Percentiles rank a stretch among this genome's conserved stretches.
Conservation (phyloP, 2,888 invertebrate genomes). For the Chromoteleia sp. region DNA sequence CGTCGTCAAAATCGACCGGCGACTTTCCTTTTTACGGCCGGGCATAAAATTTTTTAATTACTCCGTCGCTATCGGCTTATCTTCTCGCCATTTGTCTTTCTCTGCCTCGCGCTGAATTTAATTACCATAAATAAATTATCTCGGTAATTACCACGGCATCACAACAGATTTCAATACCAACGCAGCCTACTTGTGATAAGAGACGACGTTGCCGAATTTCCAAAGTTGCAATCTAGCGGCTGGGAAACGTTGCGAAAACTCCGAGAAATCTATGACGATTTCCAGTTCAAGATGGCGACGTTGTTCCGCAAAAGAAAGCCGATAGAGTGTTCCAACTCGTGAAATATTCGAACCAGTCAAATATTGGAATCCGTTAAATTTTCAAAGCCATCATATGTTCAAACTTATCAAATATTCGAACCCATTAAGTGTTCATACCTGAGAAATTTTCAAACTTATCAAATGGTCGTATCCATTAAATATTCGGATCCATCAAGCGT, state of each 20-base stretch:
- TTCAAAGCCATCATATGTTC: no score
- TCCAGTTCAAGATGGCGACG: background rate
- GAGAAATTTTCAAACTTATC: no score
- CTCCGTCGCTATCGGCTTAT: constrained; percentile 46
- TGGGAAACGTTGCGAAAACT: background rate
- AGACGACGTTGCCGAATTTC: constrained; percentile 31
- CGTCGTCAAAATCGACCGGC: constrained; percentile 16
- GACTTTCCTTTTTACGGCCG: constrained; percentile 45
- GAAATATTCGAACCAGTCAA: no score
- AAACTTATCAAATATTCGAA: no score
- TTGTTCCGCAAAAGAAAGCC: background rate
- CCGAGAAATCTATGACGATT: background rate
- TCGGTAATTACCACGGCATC: constrained; percentile 51
- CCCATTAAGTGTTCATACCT: no score
- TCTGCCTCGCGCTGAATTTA: constrained; percentile 50
- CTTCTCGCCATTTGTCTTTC: constrained; percentile 57
- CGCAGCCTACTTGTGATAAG: constrained; percentile 31
- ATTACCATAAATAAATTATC: constrained; percentile 66
- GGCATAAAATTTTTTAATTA: constrained; percentile 59
- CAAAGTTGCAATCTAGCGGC: background rate
- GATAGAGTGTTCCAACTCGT: no score
- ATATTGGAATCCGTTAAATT: no score
- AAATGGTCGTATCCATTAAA: no score
- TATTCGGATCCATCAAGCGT: no score
- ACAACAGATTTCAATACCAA: constrained; percentile 44